Evolutionary conservation across 2,888 invertebrate species (phyloP).

Genomic region (Callimorpha dominula): DNA sequence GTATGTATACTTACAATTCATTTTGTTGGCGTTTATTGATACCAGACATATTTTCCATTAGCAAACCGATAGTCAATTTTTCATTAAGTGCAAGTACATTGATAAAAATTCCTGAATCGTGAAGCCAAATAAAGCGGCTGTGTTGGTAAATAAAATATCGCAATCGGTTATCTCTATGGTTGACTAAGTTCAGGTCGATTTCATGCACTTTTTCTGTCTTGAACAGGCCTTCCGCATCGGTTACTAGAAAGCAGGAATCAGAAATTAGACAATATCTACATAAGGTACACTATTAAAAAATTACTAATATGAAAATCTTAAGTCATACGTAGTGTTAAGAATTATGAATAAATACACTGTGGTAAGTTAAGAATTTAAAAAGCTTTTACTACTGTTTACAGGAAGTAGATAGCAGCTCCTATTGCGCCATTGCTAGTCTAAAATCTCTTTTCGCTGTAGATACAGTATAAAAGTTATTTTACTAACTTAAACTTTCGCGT

Average conservation of each 20-base stretch:
- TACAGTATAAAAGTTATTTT: no score
- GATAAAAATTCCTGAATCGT: conserved; percentile 79
- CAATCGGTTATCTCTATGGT: conserved; percentile 76
- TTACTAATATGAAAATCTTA: not conserved
- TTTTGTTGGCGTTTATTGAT: conserved; percentile 85
- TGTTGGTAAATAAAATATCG: conserved; percentile 86
- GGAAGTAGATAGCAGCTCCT: no score
- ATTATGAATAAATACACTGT: not conserved
- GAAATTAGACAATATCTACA: not conserved
- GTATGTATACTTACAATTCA: conserved; percentile 82
- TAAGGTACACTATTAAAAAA: not conserved
- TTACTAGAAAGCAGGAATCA: conserved; percentile 69
- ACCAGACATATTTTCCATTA: conserved; percentile 84
- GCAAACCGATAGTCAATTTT: conserved; percentile 78
- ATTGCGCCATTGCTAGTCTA: no score
- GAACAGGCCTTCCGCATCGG: conserved; percentile 78
- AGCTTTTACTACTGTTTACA: no score
- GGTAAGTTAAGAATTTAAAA: no score
- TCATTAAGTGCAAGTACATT: conserved; percentile 82
- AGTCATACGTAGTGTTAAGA: not conserved
- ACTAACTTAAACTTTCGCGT: no score
- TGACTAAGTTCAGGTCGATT: conserved; percentile 78
- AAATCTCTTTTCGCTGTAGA: no score
- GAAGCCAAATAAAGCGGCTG: conserved; percentile 86
- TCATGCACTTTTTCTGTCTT: conserved; percentile 76